Percentiles rank a stretch among this genome's conserved stretches.
Evolutionary conservation across 2,797 vertebrate species (phyloP).

Genomic region (Prunella strophiata): DNA sequence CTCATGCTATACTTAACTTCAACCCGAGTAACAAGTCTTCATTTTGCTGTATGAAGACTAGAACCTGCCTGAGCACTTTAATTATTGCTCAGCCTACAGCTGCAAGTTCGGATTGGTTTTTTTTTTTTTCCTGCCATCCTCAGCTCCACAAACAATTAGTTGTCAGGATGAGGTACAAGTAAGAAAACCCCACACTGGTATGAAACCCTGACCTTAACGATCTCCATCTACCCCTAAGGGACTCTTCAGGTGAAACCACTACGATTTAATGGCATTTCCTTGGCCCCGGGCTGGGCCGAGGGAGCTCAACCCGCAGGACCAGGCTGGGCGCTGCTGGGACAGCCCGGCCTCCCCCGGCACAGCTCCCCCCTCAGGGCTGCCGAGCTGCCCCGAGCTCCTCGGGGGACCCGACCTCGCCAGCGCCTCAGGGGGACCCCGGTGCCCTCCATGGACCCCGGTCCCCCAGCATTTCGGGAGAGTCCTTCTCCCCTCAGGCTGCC

Average conservation of each 20-base stretch:
- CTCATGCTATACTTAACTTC: neutral
- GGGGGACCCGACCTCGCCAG: neutral
- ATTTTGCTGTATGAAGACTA: neutral
- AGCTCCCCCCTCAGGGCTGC: neutral
- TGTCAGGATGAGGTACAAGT: neutral
- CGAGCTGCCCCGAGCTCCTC: neutral
- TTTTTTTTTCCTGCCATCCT: neutral
- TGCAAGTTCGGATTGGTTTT: neutral
- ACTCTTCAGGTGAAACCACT: neutral
- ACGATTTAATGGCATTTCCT: neutral
- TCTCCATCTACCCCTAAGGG: too few species aligned
- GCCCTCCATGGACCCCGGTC: too few species aligned
- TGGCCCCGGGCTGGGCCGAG: fast-evolving
- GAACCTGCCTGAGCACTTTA: neutral
- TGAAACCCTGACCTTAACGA: fast-evolving
- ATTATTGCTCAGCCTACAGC: neutral
- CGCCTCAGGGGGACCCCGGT: too few species aligned
- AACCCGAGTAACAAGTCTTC: neutral
- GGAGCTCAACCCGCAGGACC: fast-evolving
- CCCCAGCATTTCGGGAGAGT: neutral
- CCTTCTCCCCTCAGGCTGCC: neutral
- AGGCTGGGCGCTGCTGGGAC: neutral
- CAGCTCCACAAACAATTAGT: neutral
- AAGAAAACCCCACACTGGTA: neutral
- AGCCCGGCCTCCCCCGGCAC: neutral